Evolutionary conservation across 30 jellyfish, hydroid and myxozoan genomes (phyloP), one percentile per base, ranked within the genome.

Genomic region (Aurelia coerulea): DNA sequence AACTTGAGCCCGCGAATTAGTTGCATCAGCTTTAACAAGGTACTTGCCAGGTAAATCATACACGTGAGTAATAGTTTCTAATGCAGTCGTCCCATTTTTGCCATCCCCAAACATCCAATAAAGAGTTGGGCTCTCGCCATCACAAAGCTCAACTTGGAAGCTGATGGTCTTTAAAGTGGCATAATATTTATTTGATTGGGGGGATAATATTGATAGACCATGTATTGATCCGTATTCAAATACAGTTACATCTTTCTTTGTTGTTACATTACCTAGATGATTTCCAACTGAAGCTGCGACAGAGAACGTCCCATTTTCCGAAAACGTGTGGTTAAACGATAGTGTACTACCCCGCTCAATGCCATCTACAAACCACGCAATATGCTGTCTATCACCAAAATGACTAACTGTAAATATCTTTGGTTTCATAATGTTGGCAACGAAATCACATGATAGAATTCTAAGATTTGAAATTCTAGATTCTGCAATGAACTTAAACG

Each of bases 101-200:
- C 91, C 88, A 51, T 79, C 90, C n/a, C 75, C 91, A 70, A 77
- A 79, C 23, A n/a, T 18, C 96, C 96, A 88, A 15, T 13, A 10
- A 11, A 77, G 67, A 34, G 1, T 19, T 1, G 91, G 78, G 46
- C 62, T 58, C 15, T 68, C 74, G 29, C 96, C 96, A 14, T 58
- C 89, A 75, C 87, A 72, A 14, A 71, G 53, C 71, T 7, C 35
- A 10, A 84, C 69, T 9, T 65, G 29, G 59, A 88, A 56, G 5
- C 15, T 37, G 12, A 88, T 41, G 6, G 46, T 14, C 19, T 46
- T 46, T 8, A 10, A 18, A 5, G 93, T 84, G 9, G 87, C 67
- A 29, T 16, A 23, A 53, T 33, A 84, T 0, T 14, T 0, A 19
- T 66, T 46, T 2, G 51, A 5, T 9, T 0, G 13, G 7, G 92